Evolutionary conservation across 2,888 invertebrate genomes (phyloP).

Genomic region (Athalia circularis): DNA sequence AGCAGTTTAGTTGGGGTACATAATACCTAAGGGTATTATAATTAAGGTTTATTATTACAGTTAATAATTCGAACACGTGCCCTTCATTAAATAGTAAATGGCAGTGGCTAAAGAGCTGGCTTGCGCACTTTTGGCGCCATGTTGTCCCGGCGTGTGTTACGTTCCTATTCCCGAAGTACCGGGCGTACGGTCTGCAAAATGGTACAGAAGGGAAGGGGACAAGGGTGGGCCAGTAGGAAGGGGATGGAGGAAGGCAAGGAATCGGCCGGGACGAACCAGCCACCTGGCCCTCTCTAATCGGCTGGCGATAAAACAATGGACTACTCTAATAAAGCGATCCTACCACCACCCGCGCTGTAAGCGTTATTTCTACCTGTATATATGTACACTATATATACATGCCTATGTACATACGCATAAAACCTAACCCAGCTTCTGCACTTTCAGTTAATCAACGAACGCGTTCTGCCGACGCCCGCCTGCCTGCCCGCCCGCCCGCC

Average conservation of each 20-base stretch:
- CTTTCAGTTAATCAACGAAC: conserved; percentile 45
- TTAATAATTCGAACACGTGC: conserved; percentile 71
- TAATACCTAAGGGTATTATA: conserved; percentile 64
- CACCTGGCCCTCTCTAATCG: conserved; percentile 41
- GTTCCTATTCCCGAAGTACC: neutral
- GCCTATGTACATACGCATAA: neutral
- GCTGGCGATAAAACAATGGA: conserved; percentile 59
- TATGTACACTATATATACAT: neutral
- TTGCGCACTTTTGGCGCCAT: conserved; percentile 52
- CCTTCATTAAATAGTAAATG: conserved; percentile 57
- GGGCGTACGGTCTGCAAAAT: neutral
- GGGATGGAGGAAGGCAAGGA: neutral
- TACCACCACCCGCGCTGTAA: conserved; percentile 40
- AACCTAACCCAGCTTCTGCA: conserved; percentile 7
- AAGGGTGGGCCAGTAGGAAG: neutral
- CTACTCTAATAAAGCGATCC: conserved; percentile 58
- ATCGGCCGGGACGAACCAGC: conserved; percentile 43
- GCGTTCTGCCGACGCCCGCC: neutral
- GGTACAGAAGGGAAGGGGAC: conserved; percentile 10
- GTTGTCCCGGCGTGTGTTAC: conserved; percentile 50
- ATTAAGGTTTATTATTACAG: conserved; percentile 71
- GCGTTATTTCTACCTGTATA: neutral
- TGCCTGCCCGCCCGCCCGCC: neutral
- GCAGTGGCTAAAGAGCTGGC: conserved; percentile 31
- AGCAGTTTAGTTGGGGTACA: conserved; percentile 38